A percentile compares a stretch with the other conserved stretches of the same genome.
Evolutionary conservation across 2,113 vertebrate species (phyloP).

Genomic region (Thermophis baileyi): DNA sequence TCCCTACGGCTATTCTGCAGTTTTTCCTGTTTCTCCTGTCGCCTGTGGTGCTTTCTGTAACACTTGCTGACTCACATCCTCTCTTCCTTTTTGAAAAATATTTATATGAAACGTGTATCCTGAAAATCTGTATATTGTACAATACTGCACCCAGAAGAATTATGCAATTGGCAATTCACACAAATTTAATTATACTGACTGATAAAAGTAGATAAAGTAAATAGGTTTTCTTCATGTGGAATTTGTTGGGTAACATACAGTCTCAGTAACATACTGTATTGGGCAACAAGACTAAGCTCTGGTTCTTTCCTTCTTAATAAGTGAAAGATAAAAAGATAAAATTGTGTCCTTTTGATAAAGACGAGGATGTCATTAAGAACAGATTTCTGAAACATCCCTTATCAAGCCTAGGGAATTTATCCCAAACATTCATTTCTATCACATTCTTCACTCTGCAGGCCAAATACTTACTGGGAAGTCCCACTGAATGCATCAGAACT

Average conservation of each 20-base stretch:
- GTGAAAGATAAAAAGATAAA: background rate
- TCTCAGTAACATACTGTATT: no score
- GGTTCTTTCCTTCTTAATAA: background rate
- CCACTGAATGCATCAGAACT: background rate
- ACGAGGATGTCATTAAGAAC: background rate
- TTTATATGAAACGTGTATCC: background rate
- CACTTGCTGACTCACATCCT: background rate
- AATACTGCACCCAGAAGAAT: background rate
- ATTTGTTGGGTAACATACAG: background rate
- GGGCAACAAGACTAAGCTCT: background rate
- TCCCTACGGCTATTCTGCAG: background rate
- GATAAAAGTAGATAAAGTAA: background rate
- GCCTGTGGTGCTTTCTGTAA: background rate
- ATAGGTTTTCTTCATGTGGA: background rate
- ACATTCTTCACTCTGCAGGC: background rate
- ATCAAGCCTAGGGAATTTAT: background rate
- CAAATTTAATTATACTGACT: background rate
- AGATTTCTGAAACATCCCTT: background rate
- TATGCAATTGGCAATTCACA: background rate
- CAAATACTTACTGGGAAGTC: background rate
- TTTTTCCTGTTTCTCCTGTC: background rate
- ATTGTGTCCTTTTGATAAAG: background rate
- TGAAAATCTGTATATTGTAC: background rate
- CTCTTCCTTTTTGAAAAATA: background rate
- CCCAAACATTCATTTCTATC: background rate